A percentile compares a stretch with the other conserved stretches of the same genome.
These are phyloP conservation scores for Ornithoptera priamus DNA, from an alignment of 2,888 invertebrate species.

Conservation along the genomic window DNA sequence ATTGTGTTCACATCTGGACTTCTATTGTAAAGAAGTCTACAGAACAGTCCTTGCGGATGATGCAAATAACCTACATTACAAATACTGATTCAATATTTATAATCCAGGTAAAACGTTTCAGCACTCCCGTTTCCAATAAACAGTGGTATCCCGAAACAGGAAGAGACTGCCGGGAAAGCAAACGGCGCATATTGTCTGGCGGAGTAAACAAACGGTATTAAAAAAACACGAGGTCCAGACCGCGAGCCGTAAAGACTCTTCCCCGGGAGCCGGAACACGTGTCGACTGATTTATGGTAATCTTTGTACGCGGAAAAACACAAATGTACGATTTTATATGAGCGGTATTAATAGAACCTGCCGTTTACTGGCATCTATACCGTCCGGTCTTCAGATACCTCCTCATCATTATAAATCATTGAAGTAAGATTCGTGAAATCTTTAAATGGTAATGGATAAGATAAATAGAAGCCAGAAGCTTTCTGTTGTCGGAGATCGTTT, in stretches of 20 bases:
- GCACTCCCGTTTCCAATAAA: slow-evolving; percentile 11
- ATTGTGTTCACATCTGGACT: too few species aligned
- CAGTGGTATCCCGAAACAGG: slow-evolving; percentile 1
- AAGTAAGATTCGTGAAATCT: too few species aligned
- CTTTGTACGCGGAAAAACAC: slow-evolving; percentile 29
- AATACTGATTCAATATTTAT: not conserved
- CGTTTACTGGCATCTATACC: too few species aligned
- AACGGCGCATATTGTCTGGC: slow-evolving; percentile 18
- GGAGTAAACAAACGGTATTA: slow-evolving; percentile 21
- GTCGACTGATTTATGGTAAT: slow-evolving; percentile 30
- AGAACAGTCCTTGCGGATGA: too few species aligned
- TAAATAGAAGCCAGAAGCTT: too few species aligned
- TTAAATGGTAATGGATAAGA: too few species aligned
- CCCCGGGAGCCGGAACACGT: slow-evolving; percentile 25
- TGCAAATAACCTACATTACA: too few species aligned
- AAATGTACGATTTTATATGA: slow-evolving; percentile 22
- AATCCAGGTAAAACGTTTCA: not conserved
- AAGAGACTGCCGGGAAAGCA: slow-evolving; percentile 8
- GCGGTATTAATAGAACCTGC: slow-evolving; percentile 28
- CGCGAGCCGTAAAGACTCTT: slow-evolving; percentile 25
- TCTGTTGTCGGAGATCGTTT: too few species aligned
- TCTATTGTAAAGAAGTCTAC: too few species aligned
- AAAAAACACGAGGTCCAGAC: slow-evolving; percentile 28
- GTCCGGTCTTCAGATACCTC: too few species aligned
- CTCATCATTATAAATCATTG: too few species aligned